Evolutionary conservation across 2,888 invertebrate species (phyloP), one percentile per base, ranked within the genome.

Genomic region (Pocota personata): DNA sequence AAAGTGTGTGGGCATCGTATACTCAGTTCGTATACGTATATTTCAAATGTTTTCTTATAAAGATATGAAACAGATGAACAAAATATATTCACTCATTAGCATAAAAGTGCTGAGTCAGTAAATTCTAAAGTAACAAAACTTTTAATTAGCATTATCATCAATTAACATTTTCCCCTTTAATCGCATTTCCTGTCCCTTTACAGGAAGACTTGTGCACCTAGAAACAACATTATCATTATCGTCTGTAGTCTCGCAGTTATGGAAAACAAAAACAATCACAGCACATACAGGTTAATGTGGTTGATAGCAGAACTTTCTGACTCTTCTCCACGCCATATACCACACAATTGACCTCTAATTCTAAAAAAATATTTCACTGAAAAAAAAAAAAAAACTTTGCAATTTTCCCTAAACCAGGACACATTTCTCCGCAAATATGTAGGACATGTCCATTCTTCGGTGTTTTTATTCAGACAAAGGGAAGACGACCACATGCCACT

Each of bases 341-440:
- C n/a, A n/a, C n/a, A n/a, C n/a, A n/a, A n/a, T 75, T 67, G 67
- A 77, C 77, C 67, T 52, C 77, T 67, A 60, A 60, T 37, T 58
- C n/a, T 14, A 58, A 35, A n/a, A n/a, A n/a, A 32, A 19, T n/a
- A 37, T 10, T 14, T 16, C 0, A 27, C 5, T 27, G 7, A 2
- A 40, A 21, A 37, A 58, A 40, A 21, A 37, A 58, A 24, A 16
- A 55, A 75, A 66, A 55, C 27, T 57, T 30, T 64, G 3, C 12
- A 75, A 37, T 75, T 62, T 27, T 62, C 32, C 16, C 16, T 3
- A 52, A 35, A 14, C 57, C 72, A 72, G 57, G 35, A 78, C 35
- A 76, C 30, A 27, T 40, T 27, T 27, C 32, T 67, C 48, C 6
- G 12, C 19, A 50, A 71, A 77, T 37, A 71, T 27, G 69, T 37